Evolutionary conservation across 2,113 vertebrate species (phyloP).

Genomic region (Psittacara wagleri): DNA sequence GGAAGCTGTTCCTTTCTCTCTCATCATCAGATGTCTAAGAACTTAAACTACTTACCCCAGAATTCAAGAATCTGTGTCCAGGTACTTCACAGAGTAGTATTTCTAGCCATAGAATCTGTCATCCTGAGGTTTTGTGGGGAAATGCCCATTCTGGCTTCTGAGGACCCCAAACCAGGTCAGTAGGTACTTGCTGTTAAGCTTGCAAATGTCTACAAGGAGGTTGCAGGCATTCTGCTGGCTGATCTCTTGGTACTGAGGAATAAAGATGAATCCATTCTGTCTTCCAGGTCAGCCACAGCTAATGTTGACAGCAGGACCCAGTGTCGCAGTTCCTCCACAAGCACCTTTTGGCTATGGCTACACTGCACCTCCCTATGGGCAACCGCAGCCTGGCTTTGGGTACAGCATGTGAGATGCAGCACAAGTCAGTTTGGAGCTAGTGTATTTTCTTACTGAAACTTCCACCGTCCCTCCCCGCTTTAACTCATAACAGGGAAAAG

Average conservation of each 20-base stretch:
- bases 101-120: neutral
- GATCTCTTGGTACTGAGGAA: accelerated
- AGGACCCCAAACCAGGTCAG: neutral
- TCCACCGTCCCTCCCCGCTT: constrained; percentile 85
- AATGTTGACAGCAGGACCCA: constrained; percentile 97
- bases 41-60: neutral
- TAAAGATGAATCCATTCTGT: neutral
- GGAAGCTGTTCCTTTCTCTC: neutral
- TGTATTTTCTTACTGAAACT: constrained; percentile 82
- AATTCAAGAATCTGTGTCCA: neutral
- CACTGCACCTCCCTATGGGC: constrained; percentile 88
- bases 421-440: constrained; percentile 73
- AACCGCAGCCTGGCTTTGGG: constrained; percentile 92
- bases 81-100: neutral
- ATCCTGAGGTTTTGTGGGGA: neutral
- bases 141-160: accelerated
- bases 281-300: constrained; percentile 91
- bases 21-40: neutral
- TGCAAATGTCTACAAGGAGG: accelerated
- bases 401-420: constrained; percentile 91
- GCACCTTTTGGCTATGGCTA: constrained; percentile 94
- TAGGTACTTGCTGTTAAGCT: neutral
- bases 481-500: constrained; percentile 77
- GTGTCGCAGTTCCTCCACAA: constrained; percentile 90
- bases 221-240: accelerated